Conservation (phyloP, 64 coral and sea anemone genomes). For the Dendronephthya gigantea region DNA sequence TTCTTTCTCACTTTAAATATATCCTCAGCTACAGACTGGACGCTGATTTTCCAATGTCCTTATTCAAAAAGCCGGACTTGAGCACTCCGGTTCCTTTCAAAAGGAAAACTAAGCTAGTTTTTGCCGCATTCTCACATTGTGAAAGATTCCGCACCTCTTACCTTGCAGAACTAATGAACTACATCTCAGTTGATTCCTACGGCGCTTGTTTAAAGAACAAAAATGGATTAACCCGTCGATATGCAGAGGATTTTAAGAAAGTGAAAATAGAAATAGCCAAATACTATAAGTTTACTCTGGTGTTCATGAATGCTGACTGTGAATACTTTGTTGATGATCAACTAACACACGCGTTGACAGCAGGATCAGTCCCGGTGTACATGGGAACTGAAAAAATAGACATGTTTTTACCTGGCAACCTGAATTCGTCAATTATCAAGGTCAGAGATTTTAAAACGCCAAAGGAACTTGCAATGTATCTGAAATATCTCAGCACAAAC, state of each 20-base stretch:
- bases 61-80: neutral
- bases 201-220: neutral
- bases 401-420: conserved; percentile 82
- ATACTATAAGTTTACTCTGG: conserved; percentile 36
- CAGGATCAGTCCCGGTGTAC: conserved; percentile 68
- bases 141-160: conserved; percentile 9
- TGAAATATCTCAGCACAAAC: conserved; percentile 55
- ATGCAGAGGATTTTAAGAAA: neutral
- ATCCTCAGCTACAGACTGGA: neutral
- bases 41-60: neutral
- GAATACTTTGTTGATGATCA: conserved; percentile 98
- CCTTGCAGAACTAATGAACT: conserved; percentile 17
- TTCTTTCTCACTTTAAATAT: neutral
- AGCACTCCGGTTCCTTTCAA: neutral
- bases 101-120: neutral
- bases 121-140: neutral
- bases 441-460: conserved; percentile 87
- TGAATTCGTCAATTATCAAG: conserved; percentile 68
- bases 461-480: conserved; percentile 56
- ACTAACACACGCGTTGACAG: conserved; percentile 62
- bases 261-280: neutral
- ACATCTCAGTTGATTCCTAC: conserved; percentile 21
- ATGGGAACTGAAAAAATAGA: conserved; percentile 98
- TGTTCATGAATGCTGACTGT: conserved; percentile 96
- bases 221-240: neutral